Percentiles rank a stretch among this genome's conserved stretches.
Conservation (phyloP, 2,797 vertebrate genomes). For the Echeneis naucrates region DNA sequence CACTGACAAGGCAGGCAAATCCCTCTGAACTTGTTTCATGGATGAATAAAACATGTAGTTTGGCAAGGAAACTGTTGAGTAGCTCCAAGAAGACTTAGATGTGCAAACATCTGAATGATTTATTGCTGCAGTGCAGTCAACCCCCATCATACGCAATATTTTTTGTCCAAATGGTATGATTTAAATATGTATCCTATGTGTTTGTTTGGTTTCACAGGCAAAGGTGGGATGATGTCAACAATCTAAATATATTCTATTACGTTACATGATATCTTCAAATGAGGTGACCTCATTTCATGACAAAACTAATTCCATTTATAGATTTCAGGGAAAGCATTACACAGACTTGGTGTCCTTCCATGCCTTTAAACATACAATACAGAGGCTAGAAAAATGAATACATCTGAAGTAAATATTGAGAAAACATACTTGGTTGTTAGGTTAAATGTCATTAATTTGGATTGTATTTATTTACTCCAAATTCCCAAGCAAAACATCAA, state of each 20-base stretch:
- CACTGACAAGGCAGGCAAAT: constrained; percentile 39
- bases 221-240: constrained; percentile 70
- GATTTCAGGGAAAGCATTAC: constrained; percentile 69
- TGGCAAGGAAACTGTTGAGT: constrained; percentile 45
- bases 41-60: constrained; percentile 53
- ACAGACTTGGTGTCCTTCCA: constrained; percentile 53
- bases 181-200: constrained; percentile 55
- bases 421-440: constrained; percentile 1
- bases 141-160: constrained; percentile 38
- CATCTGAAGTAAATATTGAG: neutral
- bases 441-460: neutral
- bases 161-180: constrained; percentile 38
- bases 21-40: constrained; percentile 45
- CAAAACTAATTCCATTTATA: constrained; percentile 77
- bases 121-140: constrained; percentile 45
- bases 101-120: constrained; percentile 43
- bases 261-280: constrained; percentile 70
- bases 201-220: constrained; percentile 66
- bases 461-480: neutral
- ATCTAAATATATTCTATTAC: constrained; percentile 76
- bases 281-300: constrained; percentile 80
- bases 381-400: constrained; percentile 30
- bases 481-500: neutral
- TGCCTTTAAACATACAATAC: constrained; percentile 57
- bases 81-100: constrained; percentile 45